A percentile compares a stretch with the other conserved stretches of the same genome.
Evolutionary conservation across 2,888 invertebrate species (phyloP).

Genomic region (Tetragonula carbonaria): DNA sequence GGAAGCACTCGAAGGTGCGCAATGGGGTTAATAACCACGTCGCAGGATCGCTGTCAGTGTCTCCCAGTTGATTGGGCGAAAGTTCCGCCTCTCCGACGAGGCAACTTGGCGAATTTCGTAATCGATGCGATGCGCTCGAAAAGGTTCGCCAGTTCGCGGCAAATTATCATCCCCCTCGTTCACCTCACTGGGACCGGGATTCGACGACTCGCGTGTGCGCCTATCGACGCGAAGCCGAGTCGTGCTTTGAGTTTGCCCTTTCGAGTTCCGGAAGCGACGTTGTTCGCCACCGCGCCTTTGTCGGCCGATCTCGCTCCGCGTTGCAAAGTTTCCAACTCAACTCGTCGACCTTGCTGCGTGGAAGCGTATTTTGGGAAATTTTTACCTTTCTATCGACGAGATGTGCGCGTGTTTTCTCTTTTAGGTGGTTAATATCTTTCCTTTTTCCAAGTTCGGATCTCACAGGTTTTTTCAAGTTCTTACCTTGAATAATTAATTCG

Average conservation of each 20-base stretch:
- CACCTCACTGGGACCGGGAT: neutral
- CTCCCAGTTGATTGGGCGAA: neutral
- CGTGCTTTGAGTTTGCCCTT: constrained; percentile 27
- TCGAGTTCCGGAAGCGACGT: constrained; percentile 22
- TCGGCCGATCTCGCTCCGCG: neutral
- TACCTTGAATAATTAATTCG: neutral
- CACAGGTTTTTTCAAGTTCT: too few species aligned
- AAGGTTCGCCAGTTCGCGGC: constrained; percentile 36
- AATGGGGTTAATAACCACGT: constrained; percentile 23
- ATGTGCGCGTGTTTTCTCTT: too few species aligned
- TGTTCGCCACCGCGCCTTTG: constrained; percentile 7
- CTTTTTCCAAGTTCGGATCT: too few species aligned
- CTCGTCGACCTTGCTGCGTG: neutral
- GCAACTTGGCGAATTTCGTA: constrained; percentile 45
- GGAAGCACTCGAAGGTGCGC: neutral
- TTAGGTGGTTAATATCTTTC: too few species aligned
- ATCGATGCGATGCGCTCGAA: constrained; percentile 35
- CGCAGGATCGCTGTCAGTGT: constrained; percentile 22
- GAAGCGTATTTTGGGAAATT: too few species aligned
- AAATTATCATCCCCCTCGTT: constrained; percentile 52
- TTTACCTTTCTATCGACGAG: too few species aligned
- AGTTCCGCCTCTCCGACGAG: neutral
- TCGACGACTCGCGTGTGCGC: constrained; percentile 25
- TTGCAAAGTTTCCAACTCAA: too few species aligned
- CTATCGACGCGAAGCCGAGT: constrained; percentile 3